A percentile compares a stretch with the other conserved stretches of the same genome.
Evolutionary conservation across 2,113 vertebrate species (phyloP).

Genomic region (Amblyornis subalaris): DNA sequence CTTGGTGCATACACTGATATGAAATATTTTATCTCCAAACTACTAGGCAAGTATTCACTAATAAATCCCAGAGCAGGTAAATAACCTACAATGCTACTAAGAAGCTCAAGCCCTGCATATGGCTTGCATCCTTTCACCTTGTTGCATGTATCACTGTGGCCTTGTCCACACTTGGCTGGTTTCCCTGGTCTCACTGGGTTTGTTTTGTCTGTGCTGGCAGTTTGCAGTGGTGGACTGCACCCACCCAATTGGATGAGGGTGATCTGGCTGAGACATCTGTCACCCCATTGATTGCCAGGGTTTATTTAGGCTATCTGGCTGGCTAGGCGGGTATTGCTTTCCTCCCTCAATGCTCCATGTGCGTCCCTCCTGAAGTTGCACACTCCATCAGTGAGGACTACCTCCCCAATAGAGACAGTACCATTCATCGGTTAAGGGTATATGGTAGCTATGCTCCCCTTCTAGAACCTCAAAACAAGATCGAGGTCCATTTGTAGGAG

Average conservation of each 20-base stretch:
- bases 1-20: too few relatives aligned
- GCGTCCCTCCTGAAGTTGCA: slow-evolving; percentile 93
- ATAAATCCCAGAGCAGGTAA: too few relatives aligned
- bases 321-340: slow-evolving; percentile 94
- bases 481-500: slow-evolving; percentile 95
- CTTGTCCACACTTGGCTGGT: too few relatives aligned
- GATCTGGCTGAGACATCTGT: slow-evolving; percentile 83
- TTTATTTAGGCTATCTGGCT: slow-evolving; percentile 98
- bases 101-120: too few relatives aligned
- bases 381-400: slow-evolving; percentile 90
- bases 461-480: slow-evolving; percentile 97
- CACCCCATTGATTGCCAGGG: slow-evolving; percentile 93
- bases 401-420: slow-evolving; percentile 72
- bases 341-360: slow-evolving; percentile 91
- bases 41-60: too few relatives aligned
- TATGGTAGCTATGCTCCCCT: slow-evolving; percentile 95
- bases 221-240: too few relatives aligned
- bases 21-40: too few relatives aligned
- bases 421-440: slow-evolving; percentile 81
- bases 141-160: too few relatives aligned
- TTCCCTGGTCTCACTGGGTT: too few relatives aligned
- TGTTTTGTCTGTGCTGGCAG: too few relatives aligned
- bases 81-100: too few relatives aligned
- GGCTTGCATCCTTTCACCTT: too few relatives aligned
- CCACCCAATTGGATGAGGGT: slow-evolving; percentile 72